Evolutionary conservation across 2,113 vertebrate genomes (phyloP).

Genomic region (Vulpes lagopus): DNA sequence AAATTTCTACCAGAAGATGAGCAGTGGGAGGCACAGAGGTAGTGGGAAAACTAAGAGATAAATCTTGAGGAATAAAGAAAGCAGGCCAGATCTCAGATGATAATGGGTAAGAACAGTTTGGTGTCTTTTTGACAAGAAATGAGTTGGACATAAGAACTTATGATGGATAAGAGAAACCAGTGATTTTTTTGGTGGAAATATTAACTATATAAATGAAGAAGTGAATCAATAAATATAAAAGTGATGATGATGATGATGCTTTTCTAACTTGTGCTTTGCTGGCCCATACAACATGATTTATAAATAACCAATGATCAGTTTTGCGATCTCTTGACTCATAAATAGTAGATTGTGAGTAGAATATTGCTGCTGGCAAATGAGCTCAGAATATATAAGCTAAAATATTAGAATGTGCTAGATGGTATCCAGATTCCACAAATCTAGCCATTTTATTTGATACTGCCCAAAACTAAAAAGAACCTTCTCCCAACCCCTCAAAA

Average conservation of each 20-base stretch:
- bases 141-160: neutral
- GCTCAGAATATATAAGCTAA: neutral
- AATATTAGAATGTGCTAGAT: neutral
- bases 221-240: neutral
- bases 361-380: neutral
- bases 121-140: neutral
- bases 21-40: neutral
- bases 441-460: neutral
- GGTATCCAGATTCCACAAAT: neutral
- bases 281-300: neutral
- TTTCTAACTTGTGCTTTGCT: neutral
- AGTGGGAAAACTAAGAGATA: neutral
- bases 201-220: neutral
- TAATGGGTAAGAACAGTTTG: neutral
- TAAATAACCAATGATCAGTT: neutral
- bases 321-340: neutral
- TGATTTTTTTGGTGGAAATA: neutral
- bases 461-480: neutral
- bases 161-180: neutral
- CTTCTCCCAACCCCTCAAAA: accelerated
- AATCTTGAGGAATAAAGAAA: neutral
- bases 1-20: neutral
- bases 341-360: neutral
- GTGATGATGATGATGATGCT: neutral
- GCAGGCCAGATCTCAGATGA: neutral